Evolutionary conservation across 92 coral and sea anemone genomes (phyloP), one percentile per base, ranked within the genome.

Genomic region (Epizoanthus rinbou): DNA sequence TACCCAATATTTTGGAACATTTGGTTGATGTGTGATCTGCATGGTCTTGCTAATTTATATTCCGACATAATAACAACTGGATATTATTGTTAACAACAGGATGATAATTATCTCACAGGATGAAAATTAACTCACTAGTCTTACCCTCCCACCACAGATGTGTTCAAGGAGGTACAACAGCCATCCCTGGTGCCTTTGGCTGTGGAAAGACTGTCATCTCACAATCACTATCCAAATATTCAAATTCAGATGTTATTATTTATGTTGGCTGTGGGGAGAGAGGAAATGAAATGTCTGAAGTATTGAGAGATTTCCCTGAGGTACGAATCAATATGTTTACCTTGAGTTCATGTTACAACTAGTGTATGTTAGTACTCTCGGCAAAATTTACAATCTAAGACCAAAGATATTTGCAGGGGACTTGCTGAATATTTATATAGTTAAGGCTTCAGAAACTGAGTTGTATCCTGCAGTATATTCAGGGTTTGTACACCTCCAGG

Each of bases 231-330:
- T 97, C 99, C 60, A 97, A 97, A 85, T 97, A 88, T 80, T 97
- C 99, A 52, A 97, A 97, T 87, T 97, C 99, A 35, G 99, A 97
- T 62, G 99, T 97, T 57, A 97, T 92, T 69, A 85, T 97, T 85
- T 97, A 97, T 80, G 99, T 97, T 13, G 99, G 99, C 18, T 97
- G 99, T 80, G 99, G 99, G 8, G 99, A 97, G 89, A 94, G 99
- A 92, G 99, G 99, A 83, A 97, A 97, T 74, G 99, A 97, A 69
- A 97, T 97, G 99, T 97, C 99, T 57, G 99, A 97, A 94, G 99
- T 97, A 90, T 86, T 97, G 47, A 80, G 99, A 82, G 99, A 97
- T 88, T 97, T 97, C 86, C 99, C 99, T 9, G 99, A 97, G 99
- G 99, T 97, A 87, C 58, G 28, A 19, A 57, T 87, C 31, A 10